Conservation (phyloP, 2,888 invertebrate genomes). For the Cotesia congregata region DNA sequence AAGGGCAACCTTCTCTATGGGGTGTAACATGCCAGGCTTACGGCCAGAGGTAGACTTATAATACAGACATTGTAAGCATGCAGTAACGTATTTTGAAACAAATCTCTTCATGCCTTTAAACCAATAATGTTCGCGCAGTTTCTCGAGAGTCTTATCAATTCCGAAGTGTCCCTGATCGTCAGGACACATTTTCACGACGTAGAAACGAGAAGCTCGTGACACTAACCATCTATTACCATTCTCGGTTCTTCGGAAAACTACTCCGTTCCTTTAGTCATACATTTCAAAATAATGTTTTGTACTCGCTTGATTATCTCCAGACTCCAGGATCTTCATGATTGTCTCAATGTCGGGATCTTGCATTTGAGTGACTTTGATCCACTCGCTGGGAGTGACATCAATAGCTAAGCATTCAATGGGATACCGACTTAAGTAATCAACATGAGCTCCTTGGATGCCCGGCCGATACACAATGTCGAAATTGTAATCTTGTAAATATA, state of each 20-base stretch:
- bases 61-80: too few relatives aligned
- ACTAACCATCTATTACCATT: conserved; percentile 56
- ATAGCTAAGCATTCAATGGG: conserved; percentile 43
- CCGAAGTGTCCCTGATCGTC: too few relatives aligned
- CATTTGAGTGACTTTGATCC: conserved; percentile 49
- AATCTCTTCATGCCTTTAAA: too few relatives aligned
- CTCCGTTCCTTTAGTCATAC: conserved; percentile 39
- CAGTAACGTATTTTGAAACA: too few relatives aligned
- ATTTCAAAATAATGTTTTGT: conserved; percentile 46
- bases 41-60: too few relatives aligned
- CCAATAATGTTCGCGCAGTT: too few relatives aligned
- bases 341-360: conserved; percentile 44
- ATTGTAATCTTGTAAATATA: conserved; percentile 49
- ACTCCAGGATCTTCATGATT: conserved; percentile 40
- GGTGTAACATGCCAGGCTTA: too few relatives aligned
- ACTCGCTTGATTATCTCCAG: conserved; percentile 34
- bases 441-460: conserved; percentile 46
- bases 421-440: conserved; percentile 51
- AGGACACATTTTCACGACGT: too few relatives aligned
- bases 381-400: conserved; percentile 46
- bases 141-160: too few relatives aligned
- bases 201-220: conserved; percentile 41
- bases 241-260: conserved; percentile 44
- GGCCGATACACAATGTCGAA: conserved; percentile 47
- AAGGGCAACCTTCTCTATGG: too few relatives aligned